A percentile compares a stretch with the other conserved stretches of the same genome.
Evolutionary conservation across 1,140 invertebrate species (phyloP).

Genomic region (Tetranychus cinnabarinus): DNA sequence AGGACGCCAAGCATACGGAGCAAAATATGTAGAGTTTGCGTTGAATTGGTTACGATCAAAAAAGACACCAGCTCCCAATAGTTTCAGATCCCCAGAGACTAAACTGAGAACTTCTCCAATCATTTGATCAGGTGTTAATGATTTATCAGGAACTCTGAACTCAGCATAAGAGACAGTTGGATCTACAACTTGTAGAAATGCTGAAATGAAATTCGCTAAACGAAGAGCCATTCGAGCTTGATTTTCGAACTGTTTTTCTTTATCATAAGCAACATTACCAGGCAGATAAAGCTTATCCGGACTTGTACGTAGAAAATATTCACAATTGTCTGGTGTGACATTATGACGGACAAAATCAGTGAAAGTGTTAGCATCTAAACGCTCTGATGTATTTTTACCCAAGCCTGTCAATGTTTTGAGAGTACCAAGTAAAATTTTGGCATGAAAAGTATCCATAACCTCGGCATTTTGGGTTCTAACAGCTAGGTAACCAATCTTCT

Average conservation of each 20-base stretch:
- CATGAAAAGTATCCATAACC: conserved; percentile 9
- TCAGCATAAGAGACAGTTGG: conserved; percentile 74
- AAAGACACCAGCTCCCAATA: conserved; percentile 71
- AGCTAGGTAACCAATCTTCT: conserved; percentile 56
- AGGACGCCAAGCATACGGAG: conserved; percentile 76
- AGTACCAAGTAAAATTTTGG: conserved; percentile 10
- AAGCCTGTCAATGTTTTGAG: conserved; percentile 12
- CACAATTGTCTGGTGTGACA: conserved; percentile 11
- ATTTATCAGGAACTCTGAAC: conserved; percentile 61
- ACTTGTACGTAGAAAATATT: not conserved
- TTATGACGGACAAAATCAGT: conserved; percentile 7
- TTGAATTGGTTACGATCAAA: conserved; percentile 85
- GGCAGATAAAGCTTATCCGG: conserved; percentile 23
- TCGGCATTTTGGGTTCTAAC: conserved; percentile 16
- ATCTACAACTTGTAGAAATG: conserved; percentile 48
- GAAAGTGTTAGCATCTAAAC: conserved; percentile 12
- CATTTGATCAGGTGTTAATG: conserved; percentile 77
- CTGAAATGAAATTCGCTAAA: conserved; percentile 46
- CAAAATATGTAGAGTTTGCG: conserved; percentile 45
- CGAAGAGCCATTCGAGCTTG: conserved; percentile 84
- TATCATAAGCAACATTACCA: conserved; percentile 61
- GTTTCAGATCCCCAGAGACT: conserved; percentile 62
- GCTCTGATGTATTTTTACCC: conserved; percentile 2
- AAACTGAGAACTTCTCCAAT: conserved; percentile 77
- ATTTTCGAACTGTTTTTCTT: conserved; percentile 67